Evolutionary conservation across 2,797 vertebrate genomes (phyloP).

Genomic region (Syngnathus rostellatus): DNA sequence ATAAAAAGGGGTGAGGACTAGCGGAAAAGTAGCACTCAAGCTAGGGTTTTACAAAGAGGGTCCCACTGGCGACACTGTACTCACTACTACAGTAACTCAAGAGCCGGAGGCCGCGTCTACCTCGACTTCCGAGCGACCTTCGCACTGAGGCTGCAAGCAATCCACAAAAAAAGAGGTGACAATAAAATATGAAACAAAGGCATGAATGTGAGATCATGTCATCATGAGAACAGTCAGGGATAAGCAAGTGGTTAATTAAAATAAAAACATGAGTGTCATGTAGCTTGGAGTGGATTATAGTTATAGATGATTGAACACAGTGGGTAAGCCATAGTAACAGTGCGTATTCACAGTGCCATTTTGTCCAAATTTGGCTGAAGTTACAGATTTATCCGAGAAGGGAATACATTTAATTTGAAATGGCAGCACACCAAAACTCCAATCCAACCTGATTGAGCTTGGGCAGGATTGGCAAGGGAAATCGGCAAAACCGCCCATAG

Average conservation of each 20-base stretch:
- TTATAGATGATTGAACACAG: not conserved
- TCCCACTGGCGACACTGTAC: conserved; percentile 67
- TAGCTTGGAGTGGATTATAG: not conserved
- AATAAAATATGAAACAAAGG: conserved; percentile 36
- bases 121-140: conserved; percentile 91
- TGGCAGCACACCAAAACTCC: no score
- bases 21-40: conserved; percentile 44
- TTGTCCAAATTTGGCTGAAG: not conserved
- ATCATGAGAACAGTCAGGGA: conserved; percentile 3
- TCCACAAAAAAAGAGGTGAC: conserved; percentile 84
- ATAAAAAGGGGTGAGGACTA: not conserved
- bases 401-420: not conserved
- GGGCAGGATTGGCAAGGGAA: not conserved
- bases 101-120: conserved; percentile 83
- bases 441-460: not conserved
- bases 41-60: conserved; percentile 51
- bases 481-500: not conserved
- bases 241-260: not conserved
- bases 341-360: not conserved
- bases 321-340: not conserved
- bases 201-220: conserved; percentile 29
- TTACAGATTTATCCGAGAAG: not conserved
- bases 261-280: not conserved
- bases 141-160: conserved; percentile 85
- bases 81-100: conserved; percentile 81